Evolutionary conservation across 37 sponge, comb jelly and placozoan genomes (phyloP).

Genomic region (Agelas oroides): DNA sequence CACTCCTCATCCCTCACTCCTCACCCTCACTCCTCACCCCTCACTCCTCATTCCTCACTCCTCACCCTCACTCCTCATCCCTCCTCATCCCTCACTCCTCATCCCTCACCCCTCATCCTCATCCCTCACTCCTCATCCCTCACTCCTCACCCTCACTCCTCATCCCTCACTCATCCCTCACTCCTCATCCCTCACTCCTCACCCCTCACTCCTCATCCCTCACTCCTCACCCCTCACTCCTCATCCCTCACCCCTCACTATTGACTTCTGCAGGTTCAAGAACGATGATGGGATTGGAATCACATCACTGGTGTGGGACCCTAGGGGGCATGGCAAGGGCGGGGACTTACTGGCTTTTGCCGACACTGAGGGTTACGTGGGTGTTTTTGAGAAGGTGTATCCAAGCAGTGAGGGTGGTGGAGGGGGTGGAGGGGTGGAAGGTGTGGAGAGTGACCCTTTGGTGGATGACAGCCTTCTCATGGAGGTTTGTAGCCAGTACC

Average conservation of each 20-base stretch:
- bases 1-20: no score
- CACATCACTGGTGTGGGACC: constrained; percentile 62
- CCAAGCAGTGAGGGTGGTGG: constrained; percentile 12
- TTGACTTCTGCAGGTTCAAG: neutral
- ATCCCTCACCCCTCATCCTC: no score
- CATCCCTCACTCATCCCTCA: no score
- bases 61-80: no score
- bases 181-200: no score
- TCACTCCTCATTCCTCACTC: no score
- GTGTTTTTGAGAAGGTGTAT: constrained; percentile 42
- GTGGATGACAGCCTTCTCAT: constrained; percentile 46
- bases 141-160: no score
- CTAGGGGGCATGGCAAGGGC: neutral
- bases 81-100: no score
- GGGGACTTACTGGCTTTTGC: constrained; percentile 38
- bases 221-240: no score
- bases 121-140: no score
- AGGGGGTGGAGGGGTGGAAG: neutral
- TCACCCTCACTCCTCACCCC: no score
- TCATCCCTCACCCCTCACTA: neutral
- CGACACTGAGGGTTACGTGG: constrained; percentile 62
- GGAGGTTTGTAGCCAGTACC: constrained; percentile 4
- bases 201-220: no score
- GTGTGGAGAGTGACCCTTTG: neutral
- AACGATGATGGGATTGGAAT: constrained; percentile 59